A percentile compares a stretch with the other conserved stretches of the same genome.
phyloP scores from a whole-genome alignment of 1,140 invertebrate genomes.

The Pantala flavescens region DNA sequence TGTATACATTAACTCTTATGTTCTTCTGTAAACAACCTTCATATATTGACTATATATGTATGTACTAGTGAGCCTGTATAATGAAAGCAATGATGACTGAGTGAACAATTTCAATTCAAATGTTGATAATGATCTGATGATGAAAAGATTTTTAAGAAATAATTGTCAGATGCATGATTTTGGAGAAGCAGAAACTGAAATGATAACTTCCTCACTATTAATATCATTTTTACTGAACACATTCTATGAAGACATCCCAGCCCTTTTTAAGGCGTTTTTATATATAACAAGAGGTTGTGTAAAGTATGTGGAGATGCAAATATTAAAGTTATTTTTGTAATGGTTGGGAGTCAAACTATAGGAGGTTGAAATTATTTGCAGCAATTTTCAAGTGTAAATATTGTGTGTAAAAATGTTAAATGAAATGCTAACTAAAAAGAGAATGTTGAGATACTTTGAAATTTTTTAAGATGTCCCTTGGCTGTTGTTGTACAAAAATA shows the following conservation, averaged over 20 bases:
- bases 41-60: not conserved
- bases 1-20: no score
- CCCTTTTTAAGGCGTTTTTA: conserved; percentile 1
- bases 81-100: not conserved
- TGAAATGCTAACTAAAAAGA: not conserved
- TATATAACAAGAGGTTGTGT: not conserved
- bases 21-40: not conserved
- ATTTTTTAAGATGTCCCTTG: not conserved
- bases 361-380: not conserved
- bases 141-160: not conserved
- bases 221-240: not conserved
- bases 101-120: not conserved
- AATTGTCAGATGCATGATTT: not conserved
- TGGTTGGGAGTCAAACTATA: not conserved
- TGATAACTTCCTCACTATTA: not conserved
- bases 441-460: not conserved
- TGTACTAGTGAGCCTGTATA: not conserved
- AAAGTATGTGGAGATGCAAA: conserved; percentile 1
- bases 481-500: not conserved
- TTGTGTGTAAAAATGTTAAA: conserved; percentile 1
- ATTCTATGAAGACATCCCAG: conserved; percentile 5
- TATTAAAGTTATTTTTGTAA: conserved; percentile 9
- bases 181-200: not conserved
- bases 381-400: not conserved
- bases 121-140: not conserved